A percentile compares a stretch with the other conserved stretches of the same genome.
These are phyloP conservation scores for Orthosia incerta DNA, from an alignment of 2,888 invertebrate species.

Conservation along the genomic window DNA sequence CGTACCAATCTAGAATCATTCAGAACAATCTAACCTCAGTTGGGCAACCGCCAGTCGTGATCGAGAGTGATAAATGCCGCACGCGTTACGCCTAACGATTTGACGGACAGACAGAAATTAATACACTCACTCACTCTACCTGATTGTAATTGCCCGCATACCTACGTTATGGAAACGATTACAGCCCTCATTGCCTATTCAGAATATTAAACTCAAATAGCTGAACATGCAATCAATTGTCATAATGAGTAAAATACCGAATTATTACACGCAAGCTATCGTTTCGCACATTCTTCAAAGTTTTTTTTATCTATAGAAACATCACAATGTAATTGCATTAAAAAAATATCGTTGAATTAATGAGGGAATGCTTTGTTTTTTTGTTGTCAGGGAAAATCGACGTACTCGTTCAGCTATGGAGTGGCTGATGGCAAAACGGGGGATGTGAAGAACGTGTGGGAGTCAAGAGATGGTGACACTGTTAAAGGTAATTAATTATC, in stretches of 20 bases:
- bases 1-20: constrained; percentile 46
- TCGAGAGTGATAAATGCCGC: constrained; percentile 76
- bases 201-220: constrained; percentile 83
- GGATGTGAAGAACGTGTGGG: constrained; percentile 92
- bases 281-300: constrained; percentile 79
- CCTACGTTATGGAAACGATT: constrained; percentile 84
- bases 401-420: constrained; percentile 92
- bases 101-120: constrained; percentile 77
- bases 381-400: constrained; percentile 88
- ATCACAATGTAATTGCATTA: constrained; percentile 73
- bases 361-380: constrained; percentile 60
- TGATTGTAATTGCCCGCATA: constrained; percentile 79
- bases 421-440: constrained; percentile 91
- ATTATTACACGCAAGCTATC: constrained; percentile 84
- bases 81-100: constrained; percentile 73
- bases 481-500: constrained; percentile 86
- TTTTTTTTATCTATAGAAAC: constrained; percentile 68
- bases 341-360: constrained; percentile 70
- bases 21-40: constrained; percentile 55
- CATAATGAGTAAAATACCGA: constrained; percentile 84
- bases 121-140: constrained; percentile 75
- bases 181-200: constrained; percentile 83
- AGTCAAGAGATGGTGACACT: constrained; percentile 91
- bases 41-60: constrained; percentile 67
- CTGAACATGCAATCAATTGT: constrained; percentile 83